Evolutionary conservation across 2,888 invertebrate species (phyloP).

Genomic region (Macrosoma leucophasiata): DNA sequence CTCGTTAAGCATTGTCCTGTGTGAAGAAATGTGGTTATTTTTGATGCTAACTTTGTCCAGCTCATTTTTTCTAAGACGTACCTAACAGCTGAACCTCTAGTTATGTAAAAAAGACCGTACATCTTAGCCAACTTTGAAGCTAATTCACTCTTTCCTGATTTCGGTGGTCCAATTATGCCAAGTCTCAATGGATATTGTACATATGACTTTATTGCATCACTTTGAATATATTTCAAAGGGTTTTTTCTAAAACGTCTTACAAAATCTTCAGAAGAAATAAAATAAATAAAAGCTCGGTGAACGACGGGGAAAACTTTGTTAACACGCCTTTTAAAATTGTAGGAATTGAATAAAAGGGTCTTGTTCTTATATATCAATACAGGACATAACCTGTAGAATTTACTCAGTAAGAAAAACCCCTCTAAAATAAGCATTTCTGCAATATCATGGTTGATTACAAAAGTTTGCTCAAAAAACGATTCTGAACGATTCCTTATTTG

Average conservation of each 20-base stretch:
- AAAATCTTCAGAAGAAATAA: slow-evolving; percentile 63
- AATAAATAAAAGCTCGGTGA: slow-evolving; percentile 77
- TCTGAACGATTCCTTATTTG: slow-evolving; percentile 54
- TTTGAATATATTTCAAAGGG: slow-evolving; percentile 72
- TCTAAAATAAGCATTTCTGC: slow-evolving; percentile 74
- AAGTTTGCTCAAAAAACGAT: slow-evolving; percentile 76
- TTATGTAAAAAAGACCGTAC: slow-evolving; percentile 72
- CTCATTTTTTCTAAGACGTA: slow-evolving; percentile 61
- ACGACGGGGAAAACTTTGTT: slow-evolving; percentile 71
- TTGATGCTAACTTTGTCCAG: slow-evolving; percentile 67
- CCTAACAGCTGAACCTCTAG: slow-evolving; percentile 70
- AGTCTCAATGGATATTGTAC: slow-evolving; percentile 71
- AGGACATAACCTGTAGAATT: slow-evolving; percentile 79
- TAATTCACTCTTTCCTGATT: slow-evolving; percentile 77
- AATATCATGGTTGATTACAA: slow-evolving; percentile 62
- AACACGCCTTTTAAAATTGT: slow-evolving; percentile 50
- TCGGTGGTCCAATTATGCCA: slow-evolving; percentile 77
- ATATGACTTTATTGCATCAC: slow-evolving; percentile 51
- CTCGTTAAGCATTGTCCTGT: slow-evolving; percentile 57
- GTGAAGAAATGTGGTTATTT: slow-evolving; percentile 49
- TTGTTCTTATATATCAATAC: slow-evolving; percentile 73
- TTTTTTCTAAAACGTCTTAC: slow-evolving; percentile 67
- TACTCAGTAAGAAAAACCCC: slow-evolving; percentile 78
- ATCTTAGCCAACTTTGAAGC: slow-evolving; percentile 69
- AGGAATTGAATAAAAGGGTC: slow-evolving; percentile 64